Percentiles rank a stretch among this genome's conserved stretches.
Conservation (phyloP, 2,888 invertebrate genomes). For the Diaprepes abbreviatus region DNA sequence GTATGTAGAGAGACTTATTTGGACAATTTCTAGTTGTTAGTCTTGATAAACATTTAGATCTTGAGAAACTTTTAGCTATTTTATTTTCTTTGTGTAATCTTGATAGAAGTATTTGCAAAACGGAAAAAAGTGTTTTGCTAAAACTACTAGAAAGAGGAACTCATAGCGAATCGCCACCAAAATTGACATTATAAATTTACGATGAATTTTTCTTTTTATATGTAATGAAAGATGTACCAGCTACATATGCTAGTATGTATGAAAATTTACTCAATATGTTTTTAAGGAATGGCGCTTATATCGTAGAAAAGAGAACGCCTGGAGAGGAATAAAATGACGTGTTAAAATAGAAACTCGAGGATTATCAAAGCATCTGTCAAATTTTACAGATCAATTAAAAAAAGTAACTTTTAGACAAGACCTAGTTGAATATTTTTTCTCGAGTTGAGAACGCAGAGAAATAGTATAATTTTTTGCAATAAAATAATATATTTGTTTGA, state of each 20-base stretch:
- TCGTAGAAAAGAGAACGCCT: conserved; percentile 48
- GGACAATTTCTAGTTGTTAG: too few relatives aligned
- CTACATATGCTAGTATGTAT: too few relatives aligned
- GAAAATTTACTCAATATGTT: conserved; percentile 19
- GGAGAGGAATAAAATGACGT: conserved; percentile 44
- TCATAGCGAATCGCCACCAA: conserved; percentile 38
- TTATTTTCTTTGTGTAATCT: conserved; percentile 57
- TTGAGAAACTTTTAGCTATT: conserved; percentile 52
- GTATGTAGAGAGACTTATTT: too few relatives aligned
- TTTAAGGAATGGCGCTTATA: conserved; percentile 21
- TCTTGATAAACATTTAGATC: too few relatives aligned
- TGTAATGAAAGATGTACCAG: too few relatives aligned
- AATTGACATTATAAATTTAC: conserved; percentile 13
- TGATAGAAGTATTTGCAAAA: conserved; percentile 52
- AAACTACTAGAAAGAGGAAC: conserved; percentile 48
- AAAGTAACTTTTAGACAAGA: too few relatives aligned
- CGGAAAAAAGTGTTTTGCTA: conserved; percentile 53
- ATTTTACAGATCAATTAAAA: conserved; percentile 53
- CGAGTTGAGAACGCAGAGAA: conserved; percentile 55
- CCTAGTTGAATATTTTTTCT: too few relatives aligned
- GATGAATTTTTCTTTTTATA: too few relatives aligned
- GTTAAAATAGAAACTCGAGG: conserved; percentile 51
- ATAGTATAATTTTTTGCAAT: conserved; percentile 53
- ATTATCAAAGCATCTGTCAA: conserved; percentile 51
- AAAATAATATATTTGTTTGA: conserved; percentile 49